phyloP scores from a whole-genome alignment of 2,888 invertebrate species.

The Cremastinae sp. region DNA sequence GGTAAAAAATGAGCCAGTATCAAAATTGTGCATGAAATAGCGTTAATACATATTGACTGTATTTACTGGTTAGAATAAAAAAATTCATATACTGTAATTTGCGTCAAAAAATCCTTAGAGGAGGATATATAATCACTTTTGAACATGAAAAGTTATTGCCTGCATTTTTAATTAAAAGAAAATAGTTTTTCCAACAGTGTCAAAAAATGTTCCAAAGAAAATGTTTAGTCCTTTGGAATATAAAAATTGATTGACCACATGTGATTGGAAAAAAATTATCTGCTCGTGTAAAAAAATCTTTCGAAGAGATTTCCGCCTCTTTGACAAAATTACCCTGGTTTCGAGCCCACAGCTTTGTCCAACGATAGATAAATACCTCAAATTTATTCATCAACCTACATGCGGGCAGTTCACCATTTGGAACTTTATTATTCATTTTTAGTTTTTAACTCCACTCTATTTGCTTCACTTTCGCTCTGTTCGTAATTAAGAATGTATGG shows the following conservation, averaged over 20 bases:
- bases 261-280: no score
- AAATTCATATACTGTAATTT: background rate
- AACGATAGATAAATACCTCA: conserved; percentile 18
- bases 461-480: background rate
- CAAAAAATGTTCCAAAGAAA: no score
- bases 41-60: background rate
- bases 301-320: conserved; percentile 2
- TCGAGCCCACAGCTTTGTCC: conserved; percentile 23
- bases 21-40: background rate
- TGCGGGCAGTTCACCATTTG: conserved; percentile 28
- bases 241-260: no score
- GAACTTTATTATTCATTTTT: background rate
- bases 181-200: no score
- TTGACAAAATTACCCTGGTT: conserved; percentile 7
- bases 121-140: no score
- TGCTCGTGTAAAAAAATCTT: background rate
- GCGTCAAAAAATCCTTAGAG: background rate
- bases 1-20: conserved; percentile 1
- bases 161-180: no score
- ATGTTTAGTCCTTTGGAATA: no score
- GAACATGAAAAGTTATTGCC: no score
- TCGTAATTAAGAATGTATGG: background rate
- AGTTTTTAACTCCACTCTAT: background rate
- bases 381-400: conserved; percentile 39
- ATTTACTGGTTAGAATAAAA: background rate